phyloP scores from a whole-genome alignment of 2,888 invertebrate genomes.

The Cheilosia variabilis region DNA sequence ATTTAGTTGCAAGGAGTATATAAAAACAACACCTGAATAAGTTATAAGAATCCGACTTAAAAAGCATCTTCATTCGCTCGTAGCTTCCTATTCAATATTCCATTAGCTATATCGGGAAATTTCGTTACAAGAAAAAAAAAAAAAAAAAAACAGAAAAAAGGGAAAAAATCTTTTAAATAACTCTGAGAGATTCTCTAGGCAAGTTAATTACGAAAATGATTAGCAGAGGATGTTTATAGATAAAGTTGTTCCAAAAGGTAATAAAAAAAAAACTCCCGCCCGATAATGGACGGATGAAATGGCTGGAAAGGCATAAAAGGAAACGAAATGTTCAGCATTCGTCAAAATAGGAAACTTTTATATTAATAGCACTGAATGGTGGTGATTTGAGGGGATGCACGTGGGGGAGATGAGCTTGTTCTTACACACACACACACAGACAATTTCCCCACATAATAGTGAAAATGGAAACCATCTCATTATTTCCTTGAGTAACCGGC shows the following conservation, averaged over 20 bases:
- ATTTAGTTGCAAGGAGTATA: neutral
- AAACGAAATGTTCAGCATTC: constrained; percentile 16
- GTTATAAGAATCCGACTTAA: neutral
- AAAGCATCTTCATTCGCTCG: neutral
- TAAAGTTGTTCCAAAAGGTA: constrained; percentile 23
- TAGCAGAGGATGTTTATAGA: constrained; percentile 31
- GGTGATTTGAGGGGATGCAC: neutral
- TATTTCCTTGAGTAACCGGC: constrained; percentile 9
- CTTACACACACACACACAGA: neutral
- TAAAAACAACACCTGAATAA: neutral
- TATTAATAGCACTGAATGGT: neutral
- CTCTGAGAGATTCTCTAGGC: constrained; percentile 4
- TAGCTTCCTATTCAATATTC: constrained; percentile 18
- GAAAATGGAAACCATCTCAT: neutral
- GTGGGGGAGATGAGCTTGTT: too few relatives aligned
- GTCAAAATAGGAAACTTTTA: constrained; percentile 3
- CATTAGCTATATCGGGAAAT: neutral
- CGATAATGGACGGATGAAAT: constrained; percentile 31
- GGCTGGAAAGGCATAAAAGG: constrained; percentile 22
- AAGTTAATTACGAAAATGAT: constrained; percentile 45
- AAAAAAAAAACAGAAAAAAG: constrained; percentile 5
- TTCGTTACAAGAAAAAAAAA: neutral
- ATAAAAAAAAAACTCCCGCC: constrained; percentile 11
- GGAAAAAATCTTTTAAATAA: constrained; percentile 8
- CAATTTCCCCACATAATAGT: neutral